Evolutionary conservation across 2,888 invertebrate genomes (phyloP).

Genomic region (Agonopterix arenella): DNA sequence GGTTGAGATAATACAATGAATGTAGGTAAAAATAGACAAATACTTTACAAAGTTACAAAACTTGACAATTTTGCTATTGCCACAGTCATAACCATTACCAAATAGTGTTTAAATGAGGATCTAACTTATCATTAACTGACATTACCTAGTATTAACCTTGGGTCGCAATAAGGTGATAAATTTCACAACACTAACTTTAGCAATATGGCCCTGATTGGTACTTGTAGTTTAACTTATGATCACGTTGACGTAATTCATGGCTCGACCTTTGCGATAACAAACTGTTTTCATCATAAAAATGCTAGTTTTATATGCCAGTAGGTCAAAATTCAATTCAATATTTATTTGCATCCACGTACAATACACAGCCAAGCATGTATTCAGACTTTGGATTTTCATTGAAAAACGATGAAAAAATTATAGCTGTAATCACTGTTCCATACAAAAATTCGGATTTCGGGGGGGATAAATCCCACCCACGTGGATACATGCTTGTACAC

Average conservation of each 20-base stretch:
- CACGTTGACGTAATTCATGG: not conserved
- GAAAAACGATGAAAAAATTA: too few species aligned
- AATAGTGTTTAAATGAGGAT: not conserved
- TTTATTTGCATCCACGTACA: too few species aligned
- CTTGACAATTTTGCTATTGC: not conserved
- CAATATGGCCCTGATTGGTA: conserved; percentile 18
- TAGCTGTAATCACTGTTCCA: too few species aligned
- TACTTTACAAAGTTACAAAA: not conserved
- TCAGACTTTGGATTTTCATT: too few species aligned
- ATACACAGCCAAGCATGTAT: too few species aligned
- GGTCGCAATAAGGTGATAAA: conserved; percentile 23
- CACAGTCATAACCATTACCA: not conserved
- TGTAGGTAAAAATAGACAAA: conserved; percentile 1
- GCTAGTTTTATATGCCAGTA: too few species aligned
- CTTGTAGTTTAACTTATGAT: conserved; percentile 8
- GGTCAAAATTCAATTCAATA: too few species aligned
- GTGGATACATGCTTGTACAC: too few species aligned
- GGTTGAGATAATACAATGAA: conserved; percentile 14
- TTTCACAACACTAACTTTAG: conserved; percentile 22
- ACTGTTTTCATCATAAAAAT: too few species aligned
- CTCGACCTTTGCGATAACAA: too few species aligned
- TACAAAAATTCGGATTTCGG: too few species aligned
- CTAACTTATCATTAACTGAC: conserved; percentile 1
- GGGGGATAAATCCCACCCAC: too few species aligned
- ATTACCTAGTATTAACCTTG: conserved; percentile 17